A percentile compares a stretch with the other conserved stretches of the same genome.
These are phyloP conservation scores for Cerceris ruficornis DNA, from an alignment of 2,888 invertebrate genomes.

Conservation along the genomic window DNA sequence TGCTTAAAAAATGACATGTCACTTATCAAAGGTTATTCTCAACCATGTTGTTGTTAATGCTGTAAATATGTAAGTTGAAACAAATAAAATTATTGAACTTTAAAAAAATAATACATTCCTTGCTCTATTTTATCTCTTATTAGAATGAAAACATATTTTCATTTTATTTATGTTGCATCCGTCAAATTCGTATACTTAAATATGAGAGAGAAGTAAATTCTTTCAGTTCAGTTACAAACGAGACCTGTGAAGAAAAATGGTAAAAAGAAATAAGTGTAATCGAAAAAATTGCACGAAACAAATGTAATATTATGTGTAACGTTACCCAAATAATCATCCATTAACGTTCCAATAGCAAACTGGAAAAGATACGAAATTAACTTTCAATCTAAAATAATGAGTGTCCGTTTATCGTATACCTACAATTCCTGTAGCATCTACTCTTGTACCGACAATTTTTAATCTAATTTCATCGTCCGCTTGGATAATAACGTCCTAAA, in stretches of 20 bases:
- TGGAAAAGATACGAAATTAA: slow-evolving; percentile 83
- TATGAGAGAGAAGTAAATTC: not conserved
- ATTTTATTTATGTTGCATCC: not conserved
- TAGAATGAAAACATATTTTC: not conserved
- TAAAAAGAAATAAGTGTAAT: slow-evolving; percentile 4
- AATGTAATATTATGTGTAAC: not conserved
- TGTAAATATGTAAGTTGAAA: not conserved
- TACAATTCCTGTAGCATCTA: slow-evolving; percentile 99
- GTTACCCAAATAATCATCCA: slow-evolving; percentile 98
- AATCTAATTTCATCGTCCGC: slow-evolving; percentile 98
- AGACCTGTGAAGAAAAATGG: slow-evolving; percentile 61
- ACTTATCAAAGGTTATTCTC: no score
- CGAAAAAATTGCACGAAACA: not conserved
- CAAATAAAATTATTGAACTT: not conserved
- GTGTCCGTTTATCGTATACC: slow-evolving; percentile 81
- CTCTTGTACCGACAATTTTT: slow-evolving; percentile 99
- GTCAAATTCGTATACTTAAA: not conserved
- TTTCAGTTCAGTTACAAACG: slow-evolving; percentile 70
- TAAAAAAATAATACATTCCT: not conserved
- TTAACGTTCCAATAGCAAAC: slow-evolving; percentile 99
- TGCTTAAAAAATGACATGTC: no score
- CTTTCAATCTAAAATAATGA: slow-evolving; percentile 27
- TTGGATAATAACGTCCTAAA: slow-evolving; percentile 94
- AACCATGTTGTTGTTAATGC: not conserved
- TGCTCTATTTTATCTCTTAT: not conserved